Evolutionary conservation across 2,888 invertebrate genomes (phyloP).

Genomic region (Eristalis intricaria): DNA sequence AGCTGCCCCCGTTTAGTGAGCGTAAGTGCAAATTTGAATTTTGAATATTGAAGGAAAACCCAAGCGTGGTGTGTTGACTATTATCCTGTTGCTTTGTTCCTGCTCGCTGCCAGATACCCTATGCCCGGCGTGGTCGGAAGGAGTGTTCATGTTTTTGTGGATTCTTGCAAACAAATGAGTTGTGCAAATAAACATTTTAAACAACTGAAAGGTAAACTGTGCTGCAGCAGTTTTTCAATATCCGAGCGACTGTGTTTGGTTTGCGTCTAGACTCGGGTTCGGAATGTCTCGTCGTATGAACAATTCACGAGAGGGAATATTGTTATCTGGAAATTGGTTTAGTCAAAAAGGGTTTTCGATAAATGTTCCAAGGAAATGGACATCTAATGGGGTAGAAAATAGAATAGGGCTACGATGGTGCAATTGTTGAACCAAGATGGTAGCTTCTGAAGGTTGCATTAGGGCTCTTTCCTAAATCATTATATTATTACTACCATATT

Average conservation of each 20-base stretch:
- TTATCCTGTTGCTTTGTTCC: conserved; percentile 58
- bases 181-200: conserved; percentile 45
- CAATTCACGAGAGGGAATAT: not conserved
- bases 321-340: too few relatives aligned
- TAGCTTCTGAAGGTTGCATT: too few relatives aligned
- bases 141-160: conserved; percentile 14
- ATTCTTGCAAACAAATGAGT: conserved; percentile 32
- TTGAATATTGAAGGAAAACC: conserved; percentile 30
- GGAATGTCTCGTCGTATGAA: not conserved
- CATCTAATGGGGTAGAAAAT: too few relatives aligned
- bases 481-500: too few relatives aligned
- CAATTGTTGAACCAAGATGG: too few relatives aligned
- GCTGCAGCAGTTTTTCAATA: not conserved
- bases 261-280: not conserved
- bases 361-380: too few relatives aligned
- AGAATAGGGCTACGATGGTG: too few relatives aligned
- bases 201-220: conserved; percentile 1
- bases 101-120: conserved; percentile 12
- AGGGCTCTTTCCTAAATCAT: too few relatives aligned
- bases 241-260: not conserved
- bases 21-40: conserved; percentile 41
- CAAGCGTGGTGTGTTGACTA: conserved; percentile 46
- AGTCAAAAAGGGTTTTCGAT: too few relatives aligned
- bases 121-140: not conserved
- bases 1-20: conserved; percentile 11